Base-by-base conservation (phyloP, 2,797 vertebrate species). In the Phrynocephalus guinanensis region DNA sequence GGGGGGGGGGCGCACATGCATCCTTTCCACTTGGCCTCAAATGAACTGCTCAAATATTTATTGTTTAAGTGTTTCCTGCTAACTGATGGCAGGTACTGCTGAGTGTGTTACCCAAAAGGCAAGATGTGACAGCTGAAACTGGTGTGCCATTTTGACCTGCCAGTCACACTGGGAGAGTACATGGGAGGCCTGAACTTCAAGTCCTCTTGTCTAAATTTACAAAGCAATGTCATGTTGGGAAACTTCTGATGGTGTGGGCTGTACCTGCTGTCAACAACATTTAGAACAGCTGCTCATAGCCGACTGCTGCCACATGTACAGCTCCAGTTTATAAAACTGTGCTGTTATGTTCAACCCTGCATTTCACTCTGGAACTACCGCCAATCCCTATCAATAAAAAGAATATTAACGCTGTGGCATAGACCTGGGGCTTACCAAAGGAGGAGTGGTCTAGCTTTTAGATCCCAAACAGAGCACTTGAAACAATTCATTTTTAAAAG, bases 141-240 rank as follows among this genome's bases (percentile, higher is more conserved):
- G 24, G 22, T 73, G 5, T 68, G 38, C 13, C 38, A 60, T 52
- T 82, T 82, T 73, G 70, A 52, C 63, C 38, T 52, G 70, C 8
- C 52, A 38, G 83, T 76, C 30, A 84, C 66, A 26, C 30, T 24
- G 10, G 16, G 72, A 18, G 33, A 10, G 56, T 66, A 68, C 28
- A 79, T 38, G 5, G 18, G 16, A 15, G 18, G 52, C 33, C 60
- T 48, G 78, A 73, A 81, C 63, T n/a, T 81, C 30, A 81, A 73
- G 52, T 48, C 78, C 48, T 30, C 33, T 44, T 63, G 78, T 16
- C 85, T 86, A 86, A 60, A 72, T 86, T 86, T 72, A 72, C 68
- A 44, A 44, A 60, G 33, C 26, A 18, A 60, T 80, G 24, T 6
- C 48, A 79, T 80, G 77, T 72, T 86, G 71, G 80, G 85, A 86